Base-by-base conservation (phyloP, 2,888 invertebrate species). In the Ochropleura plecta region DNA sequence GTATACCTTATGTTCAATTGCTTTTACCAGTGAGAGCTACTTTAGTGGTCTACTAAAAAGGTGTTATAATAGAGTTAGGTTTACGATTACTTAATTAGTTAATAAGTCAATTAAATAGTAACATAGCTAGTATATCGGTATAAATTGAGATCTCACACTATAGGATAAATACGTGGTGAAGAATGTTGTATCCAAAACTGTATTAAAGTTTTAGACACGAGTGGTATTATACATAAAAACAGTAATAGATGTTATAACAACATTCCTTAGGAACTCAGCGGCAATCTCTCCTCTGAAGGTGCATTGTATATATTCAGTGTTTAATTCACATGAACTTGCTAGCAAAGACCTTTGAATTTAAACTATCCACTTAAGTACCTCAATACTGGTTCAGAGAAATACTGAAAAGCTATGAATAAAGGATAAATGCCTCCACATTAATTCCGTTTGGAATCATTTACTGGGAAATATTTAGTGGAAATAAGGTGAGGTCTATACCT, bases 251-350 rank as follows among this genome's bases (percentile, higher is more conserved):
- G 66, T 30, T 49, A 44, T 40, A 30, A 16, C 5, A 12, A 40
- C 12, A 49, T 63, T 57, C 44, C 18, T 12, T 6, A 10, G 40
- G 0, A 60, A 9, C 40, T 2, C 59, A 51, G 0, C 9, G 55
- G 2, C 5, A 5, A 9, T 44, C 12, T 9, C 16, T 53, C 46
- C 5, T 3, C 4, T 40, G 48, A 44, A 44, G 20, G 20, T 16
- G n/a, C 46, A 30, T 59, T 10, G n/a, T n/a, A n/a, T n/a, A n/a
- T 53, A 53, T 60, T 65, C 53, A 60, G 48, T 59, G 48, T 60
- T 60, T 16, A 57, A 59, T 57, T 77, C 51, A 48, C 51, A 30
- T 59, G 9, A 16, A 53, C 53, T 48, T 14, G 51, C 53, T 75
- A 74, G 60, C 18, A n/a, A 65, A 59, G 48, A 55, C 14, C 12